These are phyloP conservation scores for Malthinus flaveolus DNA, from an alignment of 2,888 invertebrate species.

Conservation along the genomic window DNA sequence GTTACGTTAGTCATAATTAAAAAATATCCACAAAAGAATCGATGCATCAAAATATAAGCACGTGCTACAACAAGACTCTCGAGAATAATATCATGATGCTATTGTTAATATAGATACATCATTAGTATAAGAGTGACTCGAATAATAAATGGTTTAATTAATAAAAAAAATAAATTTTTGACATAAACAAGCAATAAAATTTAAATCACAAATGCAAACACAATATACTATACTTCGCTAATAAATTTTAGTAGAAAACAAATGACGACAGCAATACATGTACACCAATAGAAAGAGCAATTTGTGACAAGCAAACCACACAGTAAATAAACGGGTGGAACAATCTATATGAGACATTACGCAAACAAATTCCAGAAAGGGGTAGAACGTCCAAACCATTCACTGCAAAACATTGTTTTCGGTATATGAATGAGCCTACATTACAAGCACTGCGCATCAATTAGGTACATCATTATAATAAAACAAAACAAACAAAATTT, in stretches of 20 bases:
- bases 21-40: constrained; percentile 34
- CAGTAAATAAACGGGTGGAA: constrained; percentile 42
- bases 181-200: constrained; percentile 44
- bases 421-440: constrained; percentile 22
- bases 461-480: constrained; percentile 37
- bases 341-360: constrained; percentile 35
- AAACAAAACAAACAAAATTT: constrained; percentile 36
- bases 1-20: not conserved
- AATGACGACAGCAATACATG: constrained; percentile 55
- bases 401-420: constrained; percentile 31
- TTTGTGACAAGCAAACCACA: constrained; percentile 53
- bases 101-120: constrained; percentile 3
- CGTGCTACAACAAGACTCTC: constrained; percentile 9
- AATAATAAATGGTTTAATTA: not conserved
- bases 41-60: not conserved
- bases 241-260: constrained; percentile 52
- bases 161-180: not conserved
- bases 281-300: constrained; percentile 54
- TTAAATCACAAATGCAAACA: constrained; percentile 47
- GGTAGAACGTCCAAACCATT: constrained; percentile 25
- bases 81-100: constrained; percentile 2
- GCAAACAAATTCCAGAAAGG: constrained; percentile 35
- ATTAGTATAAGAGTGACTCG: not conserved
- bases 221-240: constrained; percentile 51
- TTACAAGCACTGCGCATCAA: constrained; percentile 26